Base-by-base conservation (phyloP, 1,140 invertebrate species). In the Nasonia giraulti region DNA sequence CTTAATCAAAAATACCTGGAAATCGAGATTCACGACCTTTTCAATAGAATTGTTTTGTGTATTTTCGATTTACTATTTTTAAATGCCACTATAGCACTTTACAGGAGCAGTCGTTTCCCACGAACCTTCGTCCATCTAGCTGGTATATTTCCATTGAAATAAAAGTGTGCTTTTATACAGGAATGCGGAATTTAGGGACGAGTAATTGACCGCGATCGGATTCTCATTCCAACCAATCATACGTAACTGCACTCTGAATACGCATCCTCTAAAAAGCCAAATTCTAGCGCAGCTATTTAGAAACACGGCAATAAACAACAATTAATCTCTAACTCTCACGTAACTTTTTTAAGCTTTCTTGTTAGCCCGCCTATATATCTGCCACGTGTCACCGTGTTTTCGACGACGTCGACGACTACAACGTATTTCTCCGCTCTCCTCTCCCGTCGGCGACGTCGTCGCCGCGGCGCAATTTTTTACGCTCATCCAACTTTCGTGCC, bases 401-500 rank as follows among this genome's bases (percentile, higher is more conserved):
- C 27, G 2, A 23, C 33, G 33, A 37, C 33, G 4, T 27, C 71
- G 31, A 62, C 2, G 73, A 82, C 71, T 62, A 62, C 17, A 82
- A 75, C 47, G 44, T 75, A 66, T 75, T 82, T 75, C 47, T 75
- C 47, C 71, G 2, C 20, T 55, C 17, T 62, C 55, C 20, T 17
- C 0, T 20, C 5, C 17, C 17, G 55, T 20, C 6, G 6, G 3
- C 17, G 55, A n/a, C 55, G 17, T 6, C 55, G 55, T 62, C 20
- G 80, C 55, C 44, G 66, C 44, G 11, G 47, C 20, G n/a, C n/a
- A 55, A 74, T 82, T 82, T 75, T 74, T 82, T 40, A 62, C 47
- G 50, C n/a, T 50, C 33, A 50, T 10, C 44, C 27, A 71, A 82
- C 44, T 82, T 82, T 82, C 50, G 20, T 31, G 55, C 47, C 81